Evolutionary conservation across 2,888 invertebrate species (phyloP), one percentile per base, ranked within the genome.

Genomic region (Stomorhina lunata): DNA sequence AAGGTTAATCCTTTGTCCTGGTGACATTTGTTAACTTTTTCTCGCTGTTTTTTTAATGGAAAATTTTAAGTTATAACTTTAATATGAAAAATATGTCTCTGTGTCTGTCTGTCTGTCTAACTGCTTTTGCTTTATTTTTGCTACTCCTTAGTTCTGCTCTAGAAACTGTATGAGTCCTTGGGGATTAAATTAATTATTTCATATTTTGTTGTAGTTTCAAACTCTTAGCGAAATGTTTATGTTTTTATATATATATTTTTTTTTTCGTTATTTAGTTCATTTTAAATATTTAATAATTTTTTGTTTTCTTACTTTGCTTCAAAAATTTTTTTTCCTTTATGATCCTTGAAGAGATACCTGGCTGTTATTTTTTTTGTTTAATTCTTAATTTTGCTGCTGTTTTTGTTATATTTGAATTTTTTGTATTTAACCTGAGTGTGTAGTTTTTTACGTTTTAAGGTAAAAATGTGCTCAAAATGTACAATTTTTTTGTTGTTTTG

Each of bases 171-270:
- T 7, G 40, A 40, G 43, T 12, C 59, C 48, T 45, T 4, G 2
- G 69, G 63, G 53, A 69, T 45, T 77, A 53, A 17, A 53, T 77
- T 63, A 22, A 48, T 27, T 40, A 68, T 10, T 59, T 66, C 65
- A 25, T 43, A 40, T 61, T 53, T 50, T 43, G 59, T 29, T 63
- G 10, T 15, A n/a, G n/a, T 27, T 6, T 22, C 29, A 43, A 32
- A 48, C 32, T 9, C 4, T 12, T 48, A 22, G 22, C 6, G 43
- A 17, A 17, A 48, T 12, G 2, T 48, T 48, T 48, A 48, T 22
- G 12, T 25, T 50, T 15, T 50, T 22, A 48, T 22, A 20, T 1
- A 22, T 48, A 7, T 22, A 48, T 22, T 1, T 3, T 40, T 15
- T 15, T 6, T 20, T 65, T 45, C 15, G 12, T 3, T 22, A 15